Percentiles rank a stretch among this genome's conserved stretches.
phyloP scores from a whole-genome alignment of 2,888 invertebrate species.

The Diloba caeruleocephala region DNA sequence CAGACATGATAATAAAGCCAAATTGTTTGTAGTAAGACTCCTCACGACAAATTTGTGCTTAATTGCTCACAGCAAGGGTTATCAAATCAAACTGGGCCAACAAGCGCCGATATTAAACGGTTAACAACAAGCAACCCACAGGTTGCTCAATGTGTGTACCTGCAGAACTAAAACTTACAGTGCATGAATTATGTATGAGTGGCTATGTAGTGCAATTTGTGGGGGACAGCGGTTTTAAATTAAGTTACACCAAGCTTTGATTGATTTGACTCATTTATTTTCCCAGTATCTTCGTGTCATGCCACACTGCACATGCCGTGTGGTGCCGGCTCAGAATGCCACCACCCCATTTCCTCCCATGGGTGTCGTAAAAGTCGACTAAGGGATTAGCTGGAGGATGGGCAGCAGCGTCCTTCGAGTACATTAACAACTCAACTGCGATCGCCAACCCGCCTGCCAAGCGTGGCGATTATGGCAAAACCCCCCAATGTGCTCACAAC shows the following conservation, averaged over 20 bases:
- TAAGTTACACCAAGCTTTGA: neutral
- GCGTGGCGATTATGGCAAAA: too few relatives aligned
- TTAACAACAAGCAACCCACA: conserved; percentile 65
- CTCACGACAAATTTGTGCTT: conserved; percentile 43
- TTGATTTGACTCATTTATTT: neutral
- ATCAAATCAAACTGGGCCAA: conserved; percentile 57
- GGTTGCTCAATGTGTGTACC: conserved; percentile 68
- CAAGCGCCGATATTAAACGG: conserved; percentile 65
- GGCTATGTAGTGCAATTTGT: conserved; percentile 27
- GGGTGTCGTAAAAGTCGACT: too few relatives aligned
- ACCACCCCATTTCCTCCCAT: too few relatives aligned
- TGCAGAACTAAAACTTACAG: conserved; percentile 78
- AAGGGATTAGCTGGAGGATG: too few relatives aligned
- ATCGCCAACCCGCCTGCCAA: too few relatives aligned
- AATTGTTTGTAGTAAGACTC: conserved; percentile 25
- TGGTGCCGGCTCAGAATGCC: too few relatives aligned
- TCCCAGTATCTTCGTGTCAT: too few relatives aligned
- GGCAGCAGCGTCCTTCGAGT: too few relatives aligned
- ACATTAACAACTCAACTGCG: too few relatives aligned
- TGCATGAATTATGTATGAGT: conserved; percentile 72
- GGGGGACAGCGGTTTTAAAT: conserved; percentile 23
- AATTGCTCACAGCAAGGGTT: conserved; percentile 52
- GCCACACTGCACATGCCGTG: too few relatives aligned
- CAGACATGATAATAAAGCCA: conserved; percentile 19
- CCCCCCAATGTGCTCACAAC: too few relatives aligned